Base-by-base conservation (phyloP, 2,797 vertebrate genomes). In the Rhinella marina region DNA sequence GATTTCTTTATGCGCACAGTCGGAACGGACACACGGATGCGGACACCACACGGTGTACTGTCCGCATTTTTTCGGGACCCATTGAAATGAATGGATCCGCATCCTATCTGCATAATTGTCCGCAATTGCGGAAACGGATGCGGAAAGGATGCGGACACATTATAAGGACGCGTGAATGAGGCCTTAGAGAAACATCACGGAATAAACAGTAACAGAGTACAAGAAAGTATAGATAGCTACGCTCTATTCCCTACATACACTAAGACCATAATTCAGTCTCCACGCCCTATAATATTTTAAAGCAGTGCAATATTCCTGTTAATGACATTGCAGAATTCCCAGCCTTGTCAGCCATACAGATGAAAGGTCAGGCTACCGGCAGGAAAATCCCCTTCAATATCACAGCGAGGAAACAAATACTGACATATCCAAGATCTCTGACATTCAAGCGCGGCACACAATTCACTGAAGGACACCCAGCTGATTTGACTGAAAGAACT, bases 401-500 rank as follows among this genome's bases (percentile, higher is more conserved):
- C n/a, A 82, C 64, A 68, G 23, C 59, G 41, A 54, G 75, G 48
- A 70, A 82, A 64, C 81, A 70, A 82, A 82, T n/a, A 81, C 61
- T 17, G 81, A 54, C 81, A 68, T 68, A 68, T 77, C 48, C 50
- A 13, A 77, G 75, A 77, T 25, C 73, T 54, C 73, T 76, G 73
- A 25, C 73, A 54, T 76, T 73, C 29, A 73, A 21, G 48, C 70
- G 48, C 7, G 10, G 29, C 29, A 21, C 16, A 41, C 70, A 73
- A 73, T 41, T 54, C 23, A 76, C 73, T 14, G 48, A 52, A 50
- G 73, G 48, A 25, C 73, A 52, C 21, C 73, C 3, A 23, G 73
- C 73, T n/a, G 73, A 9, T 72, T 8, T 19, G 19, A 75, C 8
- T 21, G 19, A 50, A 52, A 54, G 48, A 52, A 25, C 21, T 14